phyloP scores from a whole-genome alignment of 2,888 invertebrate genomes.

The Tiliacea citrago region DNA sequence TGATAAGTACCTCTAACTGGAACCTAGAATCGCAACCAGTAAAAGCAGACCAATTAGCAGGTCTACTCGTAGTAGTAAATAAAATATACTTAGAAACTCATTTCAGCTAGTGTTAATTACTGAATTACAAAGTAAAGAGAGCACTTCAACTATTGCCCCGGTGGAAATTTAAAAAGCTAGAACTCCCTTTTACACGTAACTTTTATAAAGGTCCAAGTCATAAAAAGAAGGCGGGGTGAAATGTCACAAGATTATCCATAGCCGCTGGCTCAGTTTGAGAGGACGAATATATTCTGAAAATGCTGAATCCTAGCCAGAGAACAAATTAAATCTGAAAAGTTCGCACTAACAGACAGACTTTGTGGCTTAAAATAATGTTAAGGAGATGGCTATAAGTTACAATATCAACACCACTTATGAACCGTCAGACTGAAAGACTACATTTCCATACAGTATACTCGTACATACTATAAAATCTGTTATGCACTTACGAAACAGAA shows the following conservation, averaged over 20 bases:
- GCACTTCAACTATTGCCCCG: conserved; percentile 56
- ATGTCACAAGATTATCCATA: too few species aligned
- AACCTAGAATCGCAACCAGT: conserved; percentile 6
- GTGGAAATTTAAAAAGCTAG: conserved; percentile 67
- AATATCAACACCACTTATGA: neutral
- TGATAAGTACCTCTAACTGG: neutral
- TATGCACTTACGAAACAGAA: too few species aligned
- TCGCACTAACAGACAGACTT: neutral
- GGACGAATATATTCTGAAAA: neutral
- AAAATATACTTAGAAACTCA: conserved; percentile 47
- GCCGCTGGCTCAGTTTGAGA: neutral
- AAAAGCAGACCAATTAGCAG: neutral
- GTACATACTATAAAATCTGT: too few species aligned
- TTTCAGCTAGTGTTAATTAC: conserved; percentile 65
- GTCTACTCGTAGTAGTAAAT: conserved; percentile 30
- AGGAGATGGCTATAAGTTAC: neutral
- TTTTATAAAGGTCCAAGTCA: conserved; percentile 36
- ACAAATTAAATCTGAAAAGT: neutral
- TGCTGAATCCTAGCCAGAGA: neutral
- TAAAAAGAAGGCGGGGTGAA: conserved; percentile 2
- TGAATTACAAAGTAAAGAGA: conserved; percentile 69
- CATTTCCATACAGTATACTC: too few species aligned
- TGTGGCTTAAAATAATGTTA: neutral
- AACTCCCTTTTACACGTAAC: conserved; percentile 50
- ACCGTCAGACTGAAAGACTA: neutral